phyloP scores from a whole-genome alignment of 2,888 invertebrate genomes.

The Chrysomela aeneicollis region DNA sequence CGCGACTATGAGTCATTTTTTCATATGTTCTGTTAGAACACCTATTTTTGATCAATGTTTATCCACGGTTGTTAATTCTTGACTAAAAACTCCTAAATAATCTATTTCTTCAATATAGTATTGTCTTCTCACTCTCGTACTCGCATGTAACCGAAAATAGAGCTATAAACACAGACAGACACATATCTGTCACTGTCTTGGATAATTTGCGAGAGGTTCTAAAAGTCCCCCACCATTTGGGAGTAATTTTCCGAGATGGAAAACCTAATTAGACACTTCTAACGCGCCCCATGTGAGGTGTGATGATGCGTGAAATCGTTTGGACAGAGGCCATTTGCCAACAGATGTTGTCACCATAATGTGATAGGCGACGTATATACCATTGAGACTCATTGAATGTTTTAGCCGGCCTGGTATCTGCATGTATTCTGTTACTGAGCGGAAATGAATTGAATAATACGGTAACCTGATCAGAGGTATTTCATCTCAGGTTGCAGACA shows the following conservation, averaged over 20 bases:
- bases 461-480: not conserved
- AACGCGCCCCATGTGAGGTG: conserved; percentile 47
- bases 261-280: not conserved
- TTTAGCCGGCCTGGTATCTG: not conserved
- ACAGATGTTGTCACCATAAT: conserved; percentile 42
- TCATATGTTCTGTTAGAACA: too few species aligned
- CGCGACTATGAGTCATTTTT: too few species aligned
- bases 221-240: not conserved
- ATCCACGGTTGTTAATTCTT: too few species aligned
- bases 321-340: conserved; percentile 57
- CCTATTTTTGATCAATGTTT: too few species aligned
- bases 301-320: conserved; percentile 57
- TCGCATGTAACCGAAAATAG: not conserved
- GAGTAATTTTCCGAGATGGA: not conserved
- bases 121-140: not conserved
- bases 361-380: not conserved
- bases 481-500: not conserved
- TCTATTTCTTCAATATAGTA: too few species aligned
- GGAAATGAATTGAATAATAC: not conserved
- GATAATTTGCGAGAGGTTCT: not conserved
- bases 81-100: too few species aligned
- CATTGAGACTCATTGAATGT: not conserved
- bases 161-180: not conserved
- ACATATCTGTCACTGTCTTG: not conserved
- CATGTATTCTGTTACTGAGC: not conserved